Evolutionary conservation across 2,113 vertebrate genomes (phyloP), one percentile per base, ranked within the genome.

Genomic region (Crypturellus undulatus): DNA sequence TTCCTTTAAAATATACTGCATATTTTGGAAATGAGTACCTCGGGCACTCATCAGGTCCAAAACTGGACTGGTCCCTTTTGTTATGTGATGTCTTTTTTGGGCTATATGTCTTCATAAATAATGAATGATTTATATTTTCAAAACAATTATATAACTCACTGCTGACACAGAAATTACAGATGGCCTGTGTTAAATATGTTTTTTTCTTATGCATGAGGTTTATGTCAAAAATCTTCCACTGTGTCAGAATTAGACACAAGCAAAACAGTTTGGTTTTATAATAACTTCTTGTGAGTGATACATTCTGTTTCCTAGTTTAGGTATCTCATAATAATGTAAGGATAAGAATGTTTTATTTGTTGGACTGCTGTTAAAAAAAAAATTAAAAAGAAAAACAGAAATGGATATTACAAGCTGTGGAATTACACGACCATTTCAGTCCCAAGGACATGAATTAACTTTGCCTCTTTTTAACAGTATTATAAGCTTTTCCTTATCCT

Each of bases 121-220:
- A 94, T 79, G 60, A 70, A 87, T 79, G 5, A 65, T 52, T 43
- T 84, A 30, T 87, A 87, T 91, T 87, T 96, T 89, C 63, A 82
- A 91, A 93, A 84, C 21, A 91, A 40, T 73, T 84, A 71, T 47
- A 42, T 79, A 65, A 58, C 30, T 94, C 62, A 43, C 69, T 76
- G 58, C 42, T 92, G 89, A 83, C 73, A 95, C 47, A 94, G 58
- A 32, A 92, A 93, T 90, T 95, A 71, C 69, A 84, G 77, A 81
- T 92, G 58, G 77, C 52, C 26, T 71, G 8, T 65, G 62, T 79
- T 89, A 79, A 84, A 92, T 89, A 87, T 19, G 12, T 4, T 12
- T 64, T 52, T 67, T 12, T 6, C 64, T 87, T 82, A 77, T 92
- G 36, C 49, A 59, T 69, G 9, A 92, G 15, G 7, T 70, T 79